Base-by-base conservation (phyloP, 2,888 invertebrate species). In the Lottia scabra region DNA sequence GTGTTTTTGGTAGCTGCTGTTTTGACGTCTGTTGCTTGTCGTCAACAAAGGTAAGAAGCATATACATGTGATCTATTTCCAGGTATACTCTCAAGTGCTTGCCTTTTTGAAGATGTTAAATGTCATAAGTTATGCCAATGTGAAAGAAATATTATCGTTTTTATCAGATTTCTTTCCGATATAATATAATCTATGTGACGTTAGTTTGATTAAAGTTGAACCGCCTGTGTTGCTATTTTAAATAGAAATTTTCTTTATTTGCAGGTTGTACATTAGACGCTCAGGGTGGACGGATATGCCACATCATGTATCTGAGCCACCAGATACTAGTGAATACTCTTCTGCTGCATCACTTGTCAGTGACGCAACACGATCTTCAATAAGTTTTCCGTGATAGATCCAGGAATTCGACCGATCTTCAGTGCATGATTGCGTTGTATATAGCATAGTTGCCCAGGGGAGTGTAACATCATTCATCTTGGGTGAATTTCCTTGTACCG, bases 1-100 rank as follows among this genome's bases (percentile, higher is more conserved):
- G 72, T 78, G 27, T 81, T 81, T 71, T 75, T 81, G 26, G 65
- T 77, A 30, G 74, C 80, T 8, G 79, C 80, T 12, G 68, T 81
- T 19, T 70, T 81, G 65, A 80, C 81, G 1, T 80, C 80, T 12
- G 46, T 81, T 13, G 72, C 75, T 19, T 81, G 80, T 65, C 64
- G 77, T 46, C 78, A 76, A 67, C 78, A 77, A 65, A 78, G 81
- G 81, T 81, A 66, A 71, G 79, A 70, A 26, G 1, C 10, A 30
- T 26, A 46, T 43, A 43, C 15, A 66, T 23, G 15, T 12, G 10
- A 15, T 44, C 38, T 8, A 8, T 44, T 38, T 44, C 43, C 10
- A 23, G 5, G 43, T 43, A 44, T 19, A 38, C n/a, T 45, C 65
- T 12, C 0, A 16, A 43, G 30, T 30, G 2, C 30, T 30, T 2